Conservation (phyloP, 2,797 vertebrate species). For the Syndactyla subalaris region DNA sequence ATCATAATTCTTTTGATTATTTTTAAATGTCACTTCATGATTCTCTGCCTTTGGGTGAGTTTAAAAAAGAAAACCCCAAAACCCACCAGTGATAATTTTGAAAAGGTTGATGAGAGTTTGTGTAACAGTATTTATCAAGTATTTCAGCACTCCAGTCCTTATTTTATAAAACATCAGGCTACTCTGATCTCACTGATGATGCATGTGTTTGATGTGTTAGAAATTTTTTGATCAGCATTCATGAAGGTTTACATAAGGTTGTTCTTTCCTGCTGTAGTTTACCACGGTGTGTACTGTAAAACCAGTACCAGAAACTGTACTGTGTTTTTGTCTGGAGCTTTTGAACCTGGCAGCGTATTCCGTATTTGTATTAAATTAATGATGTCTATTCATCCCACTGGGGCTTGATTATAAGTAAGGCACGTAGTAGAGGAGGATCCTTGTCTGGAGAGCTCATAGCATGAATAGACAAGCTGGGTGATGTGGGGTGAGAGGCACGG, state of each 20-base stretch:
- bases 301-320: background rate
- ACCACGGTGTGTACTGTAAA: background rate
- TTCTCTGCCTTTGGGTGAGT: background rate
- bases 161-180: background rate
- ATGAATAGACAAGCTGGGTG: background rate
- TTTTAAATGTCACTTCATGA: background rate
- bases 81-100: background rate
- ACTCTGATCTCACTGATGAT: background rate
- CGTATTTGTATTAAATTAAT: background rate
- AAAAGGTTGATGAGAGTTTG: background rate
- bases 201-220: background rate
- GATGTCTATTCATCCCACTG: background rate
- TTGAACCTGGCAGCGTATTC: background rate
- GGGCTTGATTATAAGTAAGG: background rate
- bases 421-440: background rate
- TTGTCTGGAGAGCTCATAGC: background rate
- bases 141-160: background rate
- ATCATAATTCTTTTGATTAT: background rate
- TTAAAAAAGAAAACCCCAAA: background rate
- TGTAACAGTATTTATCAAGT: background rate
- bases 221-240: background rate
- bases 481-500: background rate
- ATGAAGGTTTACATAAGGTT: background rate
- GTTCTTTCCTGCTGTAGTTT: background rate
- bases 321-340: background rate